Evolutionary conservation across 2,888 invertebrate genomes (phyloP).

Genomic region (Nomada hirtipes): DNA sequence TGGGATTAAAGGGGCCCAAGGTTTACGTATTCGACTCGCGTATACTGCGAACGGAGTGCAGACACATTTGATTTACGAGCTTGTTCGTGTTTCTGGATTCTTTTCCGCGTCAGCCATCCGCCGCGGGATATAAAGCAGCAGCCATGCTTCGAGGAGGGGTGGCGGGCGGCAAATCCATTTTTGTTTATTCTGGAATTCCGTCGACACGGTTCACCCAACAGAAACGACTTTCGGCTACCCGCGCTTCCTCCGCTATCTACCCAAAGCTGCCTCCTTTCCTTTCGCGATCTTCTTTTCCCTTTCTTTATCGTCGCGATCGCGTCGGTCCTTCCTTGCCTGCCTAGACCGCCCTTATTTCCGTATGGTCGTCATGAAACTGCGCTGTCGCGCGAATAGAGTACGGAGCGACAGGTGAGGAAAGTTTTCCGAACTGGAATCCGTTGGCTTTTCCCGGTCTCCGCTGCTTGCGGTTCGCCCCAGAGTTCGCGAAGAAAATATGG

Average conservation of each 20-base stretch:
- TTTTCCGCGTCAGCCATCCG: slow-evolving; percentile 67
- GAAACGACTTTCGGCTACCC: slow-evolving; percentile 64
- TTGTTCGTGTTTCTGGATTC: slow-evolving; percentile 71
- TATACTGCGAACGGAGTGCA: slow-evolving; percentile 49
- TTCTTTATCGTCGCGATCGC: slow-evolving; percentile 7
- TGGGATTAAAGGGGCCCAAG: slow-evolving; percentile 72
- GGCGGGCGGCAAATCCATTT: slow-evolving; percentile 59
- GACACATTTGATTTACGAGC: slow-evolving; percentile 74
- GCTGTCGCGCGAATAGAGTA: slow-evolving; percentile 63
- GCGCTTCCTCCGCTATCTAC: neutral
- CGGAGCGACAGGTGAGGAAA: slow-evolving; percentile 57
- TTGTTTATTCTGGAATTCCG: slow-evolving; percentile 72
- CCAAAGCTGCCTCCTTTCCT: neutral
- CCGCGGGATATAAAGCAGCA: slow-evolving; percentile 66
- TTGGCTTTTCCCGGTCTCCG: slow-evolving; percentile 25
- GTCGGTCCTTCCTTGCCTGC: slow-evolving; percentile 7
- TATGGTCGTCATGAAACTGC: slow-evolving; percentile 49
- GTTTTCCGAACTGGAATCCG: slow-evolving; percentile 39
- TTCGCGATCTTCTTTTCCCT: neutral
- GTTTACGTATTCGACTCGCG: slow-evolving; percentile 71
- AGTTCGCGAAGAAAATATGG: slow-evolving; percentile 4
- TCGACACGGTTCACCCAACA: slow-evolving; percentile 50
- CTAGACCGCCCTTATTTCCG: slow-evolving; percentile 51
- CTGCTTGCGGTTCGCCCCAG: neutral
- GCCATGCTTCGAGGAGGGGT: neutral